These are phyloP conservation scores for Ammodytes dubius DNA, from an alignment of 2,113 vertebrate genomes.

Conservation along the genomic window DNA sequence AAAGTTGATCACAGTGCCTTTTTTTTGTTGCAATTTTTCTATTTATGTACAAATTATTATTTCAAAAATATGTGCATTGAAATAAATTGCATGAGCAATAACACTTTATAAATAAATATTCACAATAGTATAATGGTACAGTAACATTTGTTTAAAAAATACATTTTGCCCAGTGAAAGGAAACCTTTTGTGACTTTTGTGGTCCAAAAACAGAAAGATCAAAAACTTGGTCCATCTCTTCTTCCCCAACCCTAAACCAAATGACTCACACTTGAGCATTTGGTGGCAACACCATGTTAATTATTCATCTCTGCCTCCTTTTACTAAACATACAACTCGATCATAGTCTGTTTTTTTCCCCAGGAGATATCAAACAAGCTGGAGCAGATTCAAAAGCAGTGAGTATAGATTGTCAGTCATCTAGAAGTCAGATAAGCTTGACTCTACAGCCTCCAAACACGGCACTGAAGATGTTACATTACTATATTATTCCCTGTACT, in stretches of 20 bases:
- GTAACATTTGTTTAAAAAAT: not conserved
- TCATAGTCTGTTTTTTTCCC: not conserved
- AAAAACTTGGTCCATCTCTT: not conserved
- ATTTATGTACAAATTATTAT: constrained; percentile 26
- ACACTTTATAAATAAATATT: constrained; percentile 60
- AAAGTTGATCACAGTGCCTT: constrained; percentile 40
- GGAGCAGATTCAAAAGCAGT: not conserved
- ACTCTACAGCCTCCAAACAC: not conserved
- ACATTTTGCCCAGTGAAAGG: constrained; percentile 1
- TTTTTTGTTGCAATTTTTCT: not conserved
- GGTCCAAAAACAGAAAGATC: not conserved
- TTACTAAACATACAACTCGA: not conserved
- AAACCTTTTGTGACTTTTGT: not conserved
- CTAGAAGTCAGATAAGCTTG: not conserved
- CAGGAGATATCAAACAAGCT: not conserved
- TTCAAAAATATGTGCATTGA: not conserved
- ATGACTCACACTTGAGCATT: not conserved
- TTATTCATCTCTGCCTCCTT: not conserved
- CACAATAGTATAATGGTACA: constrained; percentile 21
- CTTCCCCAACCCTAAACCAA: not conserved
- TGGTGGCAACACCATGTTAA: not conserved
- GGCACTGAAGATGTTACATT: not conserved
- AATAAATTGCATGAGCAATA: not conserved
- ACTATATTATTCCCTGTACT: not conserved
- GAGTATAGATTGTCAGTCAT: not conserved